Conservation (phyloP, 2,888 invertebrate species). For the Liposcelis brunnea region DNA sequence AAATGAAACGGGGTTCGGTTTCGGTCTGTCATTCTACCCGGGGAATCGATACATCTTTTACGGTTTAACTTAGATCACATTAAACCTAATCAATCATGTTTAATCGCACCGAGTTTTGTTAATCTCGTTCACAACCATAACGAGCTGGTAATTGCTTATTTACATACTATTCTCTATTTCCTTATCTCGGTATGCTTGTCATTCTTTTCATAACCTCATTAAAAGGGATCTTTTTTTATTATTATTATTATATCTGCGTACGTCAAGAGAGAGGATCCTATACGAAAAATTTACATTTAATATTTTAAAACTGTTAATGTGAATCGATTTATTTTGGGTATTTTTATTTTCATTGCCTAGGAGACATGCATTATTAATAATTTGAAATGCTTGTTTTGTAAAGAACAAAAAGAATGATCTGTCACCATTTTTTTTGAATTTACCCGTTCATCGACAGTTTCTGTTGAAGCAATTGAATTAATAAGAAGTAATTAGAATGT, state of each 20-base stretch:
- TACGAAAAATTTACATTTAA: background rate
- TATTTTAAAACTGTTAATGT: slow-evolving; percentile 5
- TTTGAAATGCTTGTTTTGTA: slow-evolving; percentile 2
- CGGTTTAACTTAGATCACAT: too few species aligned
- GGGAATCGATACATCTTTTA: too few species aligned
- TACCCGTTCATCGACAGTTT: too few species aligned
- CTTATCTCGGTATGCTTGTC: too few species aligned
- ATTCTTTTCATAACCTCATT: too few species aligned
- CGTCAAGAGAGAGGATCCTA: background rate
- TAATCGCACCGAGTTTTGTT: too few species aligned
- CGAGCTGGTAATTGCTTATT: slow-evolving; percentile 3
- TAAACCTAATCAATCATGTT: too few species aligned
- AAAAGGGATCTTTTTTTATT: too few species aligned
- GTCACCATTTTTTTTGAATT: background rate
- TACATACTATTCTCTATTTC: background rate
- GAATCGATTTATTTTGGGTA: background rate
- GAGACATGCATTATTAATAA: slow-evolving; percentile 2
- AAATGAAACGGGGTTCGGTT: too few species aligned
- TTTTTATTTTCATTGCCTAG: background rate
- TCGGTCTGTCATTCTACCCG: too few species aligned
- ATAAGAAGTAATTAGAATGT: too few species aligned
- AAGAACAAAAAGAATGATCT: background rate
- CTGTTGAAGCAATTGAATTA: too few species aligned
- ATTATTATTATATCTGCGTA: background rate
- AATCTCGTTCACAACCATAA: background rate